These are phyloP conservation scores for Dicrostonyx torquatus DNA, from an alignment of 2,797 vertebrate genomes.

Conservation along the genomic window DNA sequence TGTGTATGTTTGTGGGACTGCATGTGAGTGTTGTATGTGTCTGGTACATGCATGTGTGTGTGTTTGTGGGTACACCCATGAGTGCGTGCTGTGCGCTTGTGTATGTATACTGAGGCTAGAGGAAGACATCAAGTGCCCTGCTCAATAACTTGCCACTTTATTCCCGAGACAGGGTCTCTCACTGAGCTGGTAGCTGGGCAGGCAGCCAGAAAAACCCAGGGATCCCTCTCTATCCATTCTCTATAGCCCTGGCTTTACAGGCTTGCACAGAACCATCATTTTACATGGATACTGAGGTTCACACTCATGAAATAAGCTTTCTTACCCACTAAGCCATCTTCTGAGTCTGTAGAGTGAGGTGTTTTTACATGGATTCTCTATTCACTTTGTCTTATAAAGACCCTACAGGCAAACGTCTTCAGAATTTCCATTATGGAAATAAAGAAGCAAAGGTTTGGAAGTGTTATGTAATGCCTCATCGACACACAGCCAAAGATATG, in stretches of 20 bases:
- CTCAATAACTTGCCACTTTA: background rate
- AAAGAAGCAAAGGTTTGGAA: background rate
- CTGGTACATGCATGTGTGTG: background rate
- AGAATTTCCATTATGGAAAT: background rate
- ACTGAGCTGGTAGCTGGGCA: background rate
- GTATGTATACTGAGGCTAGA: background rate
- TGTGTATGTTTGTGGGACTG: background rate
- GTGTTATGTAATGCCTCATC: background rate
- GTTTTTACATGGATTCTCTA: background rate
- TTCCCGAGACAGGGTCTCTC: background rate
- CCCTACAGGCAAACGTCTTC: background rate
- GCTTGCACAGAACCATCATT: background rate
- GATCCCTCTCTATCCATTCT: background rate
- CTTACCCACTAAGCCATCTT: background rate
- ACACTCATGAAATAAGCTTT: background rate
- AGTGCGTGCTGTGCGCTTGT: background rate
- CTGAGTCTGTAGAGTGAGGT: background rate
- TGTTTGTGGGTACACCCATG: background rate
- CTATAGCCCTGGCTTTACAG: background rate
- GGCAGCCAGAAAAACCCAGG: background rate
- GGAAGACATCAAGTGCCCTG: background rate
- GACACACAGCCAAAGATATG: background rate
- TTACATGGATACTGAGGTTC: background rate
- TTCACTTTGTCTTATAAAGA: background rate
- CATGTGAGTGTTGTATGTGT: background rate